phyloP scores from a whole-genome alignment of 2,113 vertebrate species.

The Albula goreensis region DNA sequence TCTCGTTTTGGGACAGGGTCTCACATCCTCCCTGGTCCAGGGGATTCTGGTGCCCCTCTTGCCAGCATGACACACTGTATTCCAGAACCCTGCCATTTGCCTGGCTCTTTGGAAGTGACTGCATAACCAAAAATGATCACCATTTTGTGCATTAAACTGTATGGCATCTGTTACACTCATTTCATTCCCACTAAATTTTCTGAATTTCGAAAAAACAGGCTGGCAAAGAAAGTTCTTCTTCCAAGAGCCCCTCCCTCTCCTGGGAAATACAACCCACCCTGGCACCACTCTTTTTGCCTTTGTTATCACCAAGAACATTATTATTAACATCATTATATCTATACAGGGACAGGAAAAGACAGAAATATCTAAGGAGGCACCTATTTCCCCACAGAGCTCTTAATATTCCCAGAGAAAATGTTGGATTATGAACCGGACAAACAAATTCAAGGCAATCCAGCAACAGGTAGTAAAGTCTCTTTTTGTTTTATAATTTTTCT shows the following conservation, averaged over 20 bases:
- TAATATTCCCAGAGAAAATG: slow-evolving; percentile 77
- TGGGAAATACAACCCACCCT: no score
- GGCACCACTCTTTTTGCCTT: no score
- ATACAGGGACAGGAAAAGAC: slow-evolving; percentile 71
- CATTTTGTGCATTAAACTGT: no score
- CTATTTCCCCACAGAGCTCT: slow-evolving; percentile 76
- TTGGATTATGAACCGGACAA: slow-evolving; percentile 75
- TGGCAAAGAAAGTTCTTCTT: no score
- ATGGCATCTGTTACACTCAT: no score
- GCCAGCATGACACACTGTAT: slow-evolving; percentile 53
- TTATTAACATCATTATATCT: no score
- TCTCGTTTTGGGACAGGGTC: slow-evolving; percentile 18
- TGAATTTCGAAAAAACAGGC: no score
- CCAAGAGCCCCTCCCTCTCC: no score
- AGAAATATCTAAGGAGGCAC: slow-evolving; percentile 81
- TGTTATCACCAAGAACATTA: no score
- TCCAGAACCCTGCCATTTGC: slow-evolving; percentile 51
- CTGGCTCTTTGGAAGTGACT: slow-evolving; percentile 50
- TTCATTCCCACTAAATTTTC: no score
- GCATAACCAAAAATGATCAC: not conserved
- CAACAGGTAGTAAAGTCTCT: slow-evolving; percentile 75
- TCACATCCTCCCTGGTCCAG: slow-evolving; percentile 40
- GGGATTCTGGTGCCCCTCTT: slow-evolving; percentile 6
- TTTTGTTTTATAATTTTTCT: slow-evolving; percentile 63
- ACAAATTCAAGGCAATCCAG: slow-evolving; percentile 79